Evolutionary conservation across 92 coral and sea anemone genomes (phyloP).

Genomic region (Phymanthus crucifer): DNA sequence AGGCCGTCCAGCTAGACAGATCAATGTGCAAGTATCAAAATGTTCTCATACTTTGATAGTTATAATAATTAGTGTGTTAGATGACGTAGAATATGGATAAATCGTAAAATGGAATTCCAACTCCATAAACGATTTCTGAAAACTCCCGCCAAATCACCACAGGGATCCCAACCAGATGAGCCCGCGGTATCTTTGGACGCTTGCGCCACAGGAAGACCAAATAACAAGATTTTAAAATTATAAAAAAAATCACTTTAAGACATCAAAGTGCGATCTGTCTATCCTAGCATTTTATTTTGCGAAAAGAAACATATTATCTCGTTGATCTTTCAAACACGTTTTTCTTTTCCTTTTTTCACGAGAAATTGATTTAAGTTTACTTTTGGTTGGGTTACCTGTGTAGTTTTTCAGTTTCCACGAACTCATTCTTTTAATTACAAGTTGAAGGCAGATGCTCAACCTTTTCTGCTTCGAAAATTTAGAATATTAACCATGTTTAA

Average conservation of each 20-base stretch:
- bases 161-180: slow-evolving; percentile 18
- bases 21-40: not conserved
- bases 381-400: not conserved
- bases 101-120: not conserved
- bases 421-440: not conserved
- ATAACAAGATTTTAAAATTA: not conserved
- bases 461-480: not conserved
- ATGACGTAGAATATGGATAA: slow-evolving; percentile 38
- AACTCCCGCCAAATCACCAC: slow-evolving; percentile 32
- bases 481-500: slow-evolving; percentile 57
- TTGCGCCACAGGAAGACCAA: not conserved
- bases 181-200: not conserved
- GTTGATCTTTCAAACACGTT: not conserved
- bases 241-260: too few species aligned
- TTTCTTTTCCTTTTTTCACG: not conserved
- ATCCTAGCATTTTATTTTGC: too few species aligned
- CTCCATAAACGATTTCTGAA: not conserved
- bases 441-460: not conserved
- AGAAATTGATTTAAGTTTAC: not conserved
- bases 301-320: too few species aligned
- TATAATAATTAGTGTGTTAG: not conserved
- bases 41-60: not conserved
- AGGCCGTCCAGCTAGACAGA: not conserved
- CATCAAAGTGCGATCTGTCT: too few species aligned
- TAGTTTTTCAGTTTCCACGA: not conserved